Evolutionary conservation across 2,888 invertebrate species (phyloP), one percentile per base, ranked within the genome.

Genomic region (Metallyticus violacea): DNA sequence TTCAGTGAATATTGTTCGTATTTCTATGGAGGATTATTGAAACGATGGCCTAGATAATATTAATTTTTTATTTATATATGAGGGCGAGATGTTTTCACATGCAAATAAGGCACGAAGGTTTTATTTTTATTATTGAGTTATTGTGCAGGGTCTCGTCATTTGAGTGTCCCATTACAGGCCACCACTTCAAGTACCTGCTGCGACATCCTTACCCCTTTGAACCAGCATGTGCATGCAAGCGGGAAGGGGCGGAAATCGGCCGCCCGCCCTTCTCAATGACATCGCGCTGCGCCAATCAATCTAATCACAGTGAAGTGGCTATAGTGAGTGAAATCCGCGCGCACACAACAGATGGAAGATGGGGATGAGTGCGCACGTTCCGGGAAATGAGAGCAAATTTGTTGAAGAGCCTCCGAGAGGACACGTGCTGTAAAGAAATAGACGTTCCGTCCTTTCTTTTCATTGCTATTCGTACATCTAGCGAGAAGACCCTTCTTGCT

Each of bases 241-340:
- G n/a, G n/a, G 40, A 40, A 22, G 40, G 40, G 40, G 40, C n/a
- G n/a, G n/a, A n/a, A n/a, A 22, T 62, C 22, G 40, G 40, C 22
- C 4, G 7, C 40, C 0, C 40, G 22, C 40, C 40, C 40, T 62
- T 9, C 40, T 40, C 40, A 40, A 40, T 40, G 40, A 40, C 40
- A 40, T 40, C 40, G 40, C 40, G 1, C 15, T 62, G 40, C 40
- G 1, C 88, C 88, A 88, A 88, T 88, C 88, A 88, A 88, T 88
- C 88, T 88, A 88, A 88, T 88, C 88, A 88, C 84, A 84, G 85
- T 81, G 86, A 88, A 88, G 88, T 88, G 87, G 86, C 85, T 85
- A 81, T 83, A 26, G 81, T 85, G 30, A 77, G 78, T 26, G 15
- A 26, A 77, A 77, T 77, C 76, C 40, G 25, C 4, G 76, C 80